Evolutionary conservation across 1,140 invertebrate genomes (phyloP), one percentile per base, ranked within the genome.

Genomic region (Cheumatopsyche charites): DNA sequence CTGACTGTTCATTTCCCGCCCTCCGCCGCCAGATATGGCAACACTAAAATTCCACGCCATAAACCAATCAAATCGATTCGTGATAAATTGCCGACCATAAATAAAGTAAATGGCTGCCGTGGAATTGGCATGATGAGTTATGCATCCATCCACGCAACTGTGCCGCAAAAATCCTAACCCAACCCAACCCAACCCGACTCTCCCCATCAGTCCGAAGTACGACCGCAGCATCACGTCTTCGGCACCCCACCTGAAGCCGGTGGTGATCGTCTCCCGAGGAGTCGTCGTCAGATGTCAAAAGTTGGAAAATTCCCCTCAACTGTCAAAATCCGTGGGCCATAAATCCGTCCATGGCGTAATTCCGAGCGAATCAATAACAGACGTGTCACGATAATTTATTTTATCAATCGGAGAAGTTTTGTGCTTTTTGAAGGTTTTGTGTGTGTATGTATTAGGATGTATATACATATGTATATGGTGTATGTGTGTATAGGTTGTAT

Each of bases 121-220:
- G 81, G 79, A 81, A 81, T 82, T 82, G 81, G 79, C 81, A 78
- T 81, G 80, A 81, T 78, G 81, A 80, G 81, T 82, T 81, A 81
- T 81, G 79, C 79, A 80, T 80, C 80, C 80, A 79, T 80, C 76
- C 72, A 78, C 77, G 80, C 78, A 82, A 81, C 79, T 81, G 79
- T 80, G 79, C 73, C 70, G 67, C 70, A 69, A 72, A 75, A 72
- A 71, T 72, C 66, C 70, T 52, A 58, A 42, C 45, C 68, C 55
- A 11, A 52, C 5, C 49, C n/a, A n/a, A 5, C 19, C 49, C 61
- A 11, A 26, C 43, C 42, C 63, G n/a, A 65, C 68, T 42, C 72
- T 15, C 42, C 12, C 26, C n/a, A 13, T 42, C 36, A n/a, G 15
- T 42, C 58, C 58, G 23, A 36, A 36, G 9, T 3, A 3, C 62